Conservation (phyloP, 2,113 vertebrate species). For the Pterocles burchelli region DNA sequence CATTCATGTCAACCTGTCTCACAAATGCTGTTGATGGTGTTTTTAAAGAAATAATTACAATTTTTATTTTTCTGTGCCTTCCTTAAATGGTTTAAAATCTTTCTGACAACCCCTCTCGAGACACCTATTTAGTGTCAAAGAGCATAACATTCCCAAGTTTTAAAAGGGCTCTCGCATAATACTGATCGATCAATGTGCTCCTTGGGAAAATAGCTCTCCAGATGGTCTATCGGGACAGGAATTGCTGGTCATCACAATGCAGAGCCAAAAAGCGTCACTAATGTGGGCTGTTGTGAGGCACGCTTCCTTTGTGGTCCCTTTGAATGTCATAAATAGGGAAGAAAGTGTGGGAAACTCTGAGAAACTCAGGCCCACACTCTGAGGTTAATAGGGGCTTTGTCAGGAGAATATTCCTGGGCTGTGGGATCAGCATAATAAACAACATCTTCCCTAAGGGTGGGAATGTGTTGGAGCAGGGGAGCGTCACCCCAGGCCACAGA, state of each 20-base stretch:
- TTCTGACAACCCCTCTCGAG: constrained; percentile 45
- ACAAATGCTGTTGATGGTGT: background rate
- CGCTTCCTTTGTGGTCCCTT: constrained; percentile 85
- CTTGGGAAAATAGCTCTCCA: constrained; percentile 80
- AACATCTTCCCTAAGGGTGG: constrained; percentile 40
- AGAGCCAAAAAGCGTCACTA: constrained; percentile 85
- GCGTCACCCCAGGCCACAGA: background rate
- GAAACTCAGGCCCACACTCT: constrained; percentile 83
- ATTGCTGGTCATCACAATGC: constrained; percentile 73
- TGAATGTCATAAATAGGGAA: constrained; percentile 79
- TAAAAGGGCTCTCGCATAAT: constrained; percentile 58
- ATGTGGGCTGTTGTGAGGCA: constrained; percentile 91
- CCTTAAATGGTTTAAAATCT: constrained; percentile 56
- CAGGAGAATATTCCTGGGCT: constrained; percentile 44
- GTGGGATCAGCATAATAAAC: constrained; percentile 69
- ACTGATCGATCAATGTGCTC: constrained; percentile 66
- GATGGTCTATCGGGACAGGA: constrained; percentile 80
- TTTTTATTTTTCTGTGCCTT: background rate
- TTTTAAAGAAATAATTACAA: constrained; percentile 27
- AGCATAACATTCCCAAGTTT: constrained; percentile 72
- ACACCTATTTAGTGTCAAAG: constrained; percentile 72
- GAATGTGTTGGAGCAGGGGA: constrained; percentile 44
- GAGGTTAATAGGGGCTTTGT: constrained; percentile 75
- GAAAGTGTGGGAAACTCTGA: constrained; percentile 89
- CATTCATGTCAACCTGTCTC: background rate